phyloP scores from a whole-genome alignment of 1,140 invertebrate genomes.

The Atta cephalotes region DNA sequence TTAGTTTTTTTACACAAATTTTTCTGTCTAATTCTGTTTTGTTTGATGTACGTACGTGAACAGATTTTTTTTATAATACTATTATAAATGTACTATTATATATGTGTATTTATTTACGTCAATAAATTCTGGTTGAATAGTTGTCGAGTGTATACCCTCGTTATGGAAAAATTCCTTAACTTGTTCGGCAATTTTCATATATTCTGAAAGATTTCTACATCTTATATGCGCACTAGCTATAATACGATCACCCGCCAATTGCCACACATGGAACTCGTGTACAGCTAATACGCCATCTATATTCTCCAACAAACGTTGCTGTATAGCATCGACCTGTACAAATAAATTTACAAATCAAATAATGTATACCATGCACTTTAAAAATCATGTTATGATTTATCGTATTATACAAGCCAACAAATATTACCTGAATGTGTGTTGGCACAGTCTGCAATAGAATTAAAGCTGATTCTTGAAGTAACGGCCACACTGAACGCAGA shows the following conservation, averaged over 20 bases:
- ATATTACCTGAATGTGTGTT: conserved; percentile 93
- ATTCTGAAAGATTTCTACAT: conserved; percentile 94
- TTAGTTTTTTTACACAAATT: background rate
- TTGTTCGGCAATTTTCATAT: conserved; percentile 97
- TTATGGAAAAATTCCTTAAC: conserved; percentile 98
- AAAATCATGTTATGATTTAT: background rate
- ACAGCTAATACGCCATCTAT: conserved; percentile 96
- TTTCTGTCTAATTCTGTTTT: background rate
- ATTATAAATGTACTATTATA: background rate
- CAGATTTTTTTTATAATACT: background rate
- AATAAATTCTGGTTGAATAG: conserved; percentile 97
- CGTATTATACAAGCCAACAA: background rate
- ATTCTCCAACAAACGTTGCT: conserved; percentile 93
- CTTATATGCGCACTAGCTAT: conserved; percentile 97
- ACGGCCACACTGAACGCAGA: conserved; percentile 94
- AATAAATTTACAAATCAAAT: conserved; percentile 29
- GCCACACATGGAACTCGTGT: conserved; percentile 98
- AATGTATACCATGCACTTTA: background rate
- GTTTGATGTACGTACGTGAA: background rate
- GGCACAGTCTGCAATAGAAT: conserved; percentile 97
- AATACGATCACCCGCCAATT: conserved; percentile 95
- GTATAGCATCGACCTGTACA: conserved; percentile 92
- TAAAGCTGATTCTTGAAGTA: conserved; percentile 94
- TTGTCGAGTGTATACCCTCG: conserved; percentile 96
- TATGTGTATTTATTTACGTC: conserved; percentile 75